These are phyloP conservation scores for Eulacestoma nigropectus DNA, from an alignment of 2,113 vertebrate species.

Conservation along the genomic window DNA sequence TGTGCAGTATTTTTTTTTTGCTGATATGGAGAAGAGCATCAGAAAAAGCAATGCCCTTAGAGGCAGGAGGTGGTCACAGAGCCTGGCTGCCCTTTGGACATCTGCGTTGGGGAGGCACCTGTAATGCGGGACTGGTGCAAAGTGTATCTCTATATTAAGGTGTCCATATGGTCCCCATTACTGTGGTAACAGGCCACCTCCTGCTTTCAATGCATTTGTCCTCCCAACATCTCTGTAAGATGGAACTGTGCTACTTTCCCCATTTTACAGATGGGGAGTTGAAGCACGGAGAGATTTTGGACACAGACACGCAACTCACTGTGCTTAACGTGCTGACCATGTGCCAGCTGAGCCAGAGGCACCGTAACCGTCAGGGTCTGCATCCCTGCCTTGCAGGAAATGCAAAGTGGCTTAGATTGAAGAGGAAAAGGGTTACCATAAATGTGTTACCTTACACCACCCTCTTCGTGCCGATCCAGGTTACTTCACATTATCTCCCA, in stretches of 20 bases:
- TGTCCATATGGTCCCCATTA: constrained; percentile 66
- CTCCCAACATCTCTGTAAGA: constrained; percentile 65
- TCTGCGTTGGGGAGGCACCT: constrained; percentile 53
- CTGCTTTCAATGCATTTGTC: constrained; percentile 61
- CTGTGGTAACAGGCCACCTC: constrained; percentile 65
- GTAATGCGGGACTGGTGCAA: constrained; percentile 55
- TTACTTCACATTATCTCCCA: neutral
- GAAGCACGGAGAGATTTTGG: constrained; percentile 47
- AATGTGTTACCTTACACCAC: neutral
- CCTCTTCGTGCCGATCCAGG: neutral
- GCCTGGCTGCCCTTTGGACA: constrained; percentile 63
- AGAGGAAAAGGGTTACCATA: neutral
- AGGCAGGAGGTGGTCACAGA: constrained; percentile 43
- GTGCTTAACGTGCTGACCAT: neutral
- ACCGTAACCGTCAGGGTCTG: neutral
- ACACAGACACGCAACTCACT: neutral
- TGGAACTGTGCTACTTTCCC: constrained; percentile 17
- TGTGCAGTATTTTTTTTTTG: neutral
- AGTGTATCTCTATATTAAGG: constrained; percentile 64
- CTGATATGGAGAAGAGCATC: neutral
- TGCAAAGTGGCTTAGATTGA: neutral
- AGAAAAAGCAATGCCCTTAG: constrained; percentile 22
- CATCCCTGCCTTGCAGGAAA: constrained; percentile 35
- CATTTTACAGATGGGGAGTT: constrained; percentile 42
- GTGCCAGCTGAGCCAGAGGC: constrained; percentile 15